A percentile compares a stretch with the other conserved stretches of the same genome.
Evolutionary conservation across 2,797 vertebrate genomes (phyloP).

Genomic region (Sphaeramia orbicularis): DNA sequence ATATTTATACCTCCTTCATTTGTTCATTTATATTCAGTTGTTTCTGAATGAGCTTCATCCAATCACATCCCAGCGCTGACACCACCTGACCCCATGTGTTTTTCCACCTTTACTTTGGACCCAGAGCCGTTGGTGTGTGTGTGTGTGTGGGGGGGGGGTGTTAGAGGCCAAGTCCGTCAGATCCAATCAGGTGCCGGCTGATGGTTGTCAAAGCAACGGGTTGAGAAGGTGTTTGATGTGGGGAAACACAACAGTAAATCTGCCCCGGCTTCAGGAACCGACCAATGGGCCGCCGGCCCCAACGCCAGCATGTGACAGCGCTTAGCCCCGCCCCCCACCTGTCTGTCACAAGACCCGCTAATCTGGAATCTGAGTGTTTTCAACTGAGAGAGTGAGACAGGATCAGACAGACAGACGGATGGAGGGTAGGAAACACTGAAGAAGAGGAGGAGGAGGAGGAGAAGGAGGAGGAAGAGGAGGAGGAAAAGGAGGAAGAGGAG

Average conservation of each 20-base stretch:
- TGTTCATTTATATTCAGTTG: too few species aligned
- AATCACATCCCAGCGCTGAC: too few species aligned
- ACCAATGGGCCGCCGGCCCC: constrained; percentile 49
- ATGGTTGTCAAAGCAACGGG: constrained; percentile 77
- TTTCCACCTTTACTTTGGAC: too few species aligned
- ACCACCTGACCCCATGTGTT: too few species aligned
- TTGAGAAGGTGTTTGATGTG: constrained; percentile 81
- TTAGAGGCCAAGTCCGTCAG: constrained; percentile 53
- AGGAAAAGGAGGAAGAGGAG: constrained; percentile 12
- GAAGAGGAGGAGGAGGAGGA: not conserved
- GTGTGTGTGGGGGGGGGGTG: too few species aligned
- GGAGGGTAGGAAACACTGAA: not conserved
- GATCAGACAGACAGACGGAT: not conserved
- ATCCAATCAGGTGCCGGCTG: constrained; percentile 58
- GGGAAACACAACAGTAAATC: constrained; percentile 71
- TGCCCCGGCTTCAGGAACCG: constrained; percentile 14
- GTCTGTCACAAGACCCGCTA: constrained; percentile 42
- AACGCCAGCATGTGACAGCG: constrained; percentile 59
- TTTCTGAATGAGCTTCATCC: too few species aligned
- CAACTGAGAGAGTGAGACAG: constrained; percentile 13
- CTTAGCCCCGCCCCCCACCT: constrained; percentile 51
- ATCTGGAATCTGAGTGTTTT: constrained; percentile 37
- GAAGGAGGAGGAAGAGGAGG: not conserved
- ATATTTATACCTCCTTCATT: too few species aligned
- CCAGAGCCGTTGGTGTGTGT: too few species aligned